phyloP scores from a whole-genome alignment of 1,140 invertebrate genomes.

The Mylabris phalerata region DNA sequence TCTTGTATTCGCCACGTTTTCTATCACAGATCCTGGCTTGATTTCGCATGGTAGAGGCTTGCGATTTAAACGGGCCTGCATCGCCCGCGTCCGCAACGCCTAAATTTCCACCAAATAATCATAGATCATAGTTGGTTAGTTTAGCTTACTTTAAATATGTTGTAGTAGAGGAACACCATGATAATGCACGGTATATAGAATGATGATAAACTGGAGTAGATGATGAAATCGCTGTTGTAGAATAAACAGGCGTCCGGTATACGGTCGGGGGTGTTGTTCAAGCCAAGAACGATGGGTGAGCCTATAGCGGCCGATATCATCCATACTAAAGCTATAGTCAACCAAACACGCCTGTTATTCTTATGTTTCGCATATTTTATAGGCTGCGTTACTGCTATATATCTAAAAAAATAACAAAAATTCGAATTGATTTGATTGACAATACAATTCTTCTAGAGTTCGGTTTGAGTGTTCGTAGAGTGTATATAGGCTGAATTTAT shows the following conservation, averaged over 20 bases:
- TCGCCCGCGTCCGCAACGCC: conserved; percentile 75
- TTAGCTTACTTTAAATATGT: conserved; percentile 87
- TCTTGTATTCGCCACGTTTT: conserved; percentile 77
- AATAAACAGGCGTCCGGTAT: conserved; percentile 81
- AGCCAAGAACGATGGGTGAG: conserved; percentile 92
- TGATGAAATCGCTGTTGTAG: conserved; percentile 97
- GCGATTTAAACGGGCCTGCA: conserved; percentile 66
- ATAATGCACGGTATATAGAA: conserved; percentile 99
- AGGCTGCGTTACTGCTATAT: conserved; percentile 97
- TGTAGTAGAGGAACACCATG: conserved; percentile 98
- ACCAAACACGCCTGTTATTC: conserved; percentile 88
- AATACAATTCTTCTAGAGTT: too few relatives aligned
- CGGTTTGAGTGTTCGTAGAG: too few relatives aligned
- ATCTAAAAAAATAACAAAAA: conserved; percentile 57
- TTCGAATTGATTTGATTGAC: too few relatives aligned
- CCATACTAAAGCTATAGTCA: conserved; percentile 96
- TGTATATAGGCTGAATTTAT: too few relatives aligned
- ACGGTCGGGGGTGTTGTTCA: conserved; percentile 82
- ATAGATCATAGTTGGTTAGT: too few relatives aligned
- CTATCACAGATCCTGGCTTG: conserved; percentile 76
- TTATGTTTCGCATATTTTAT: conserved; percentile 99
- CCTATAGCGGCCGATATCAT: conserved; percentile 92
- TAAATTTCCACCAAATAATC: conserved; percentile 26
- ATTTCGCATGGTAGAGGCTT: conserved; percentile 66
- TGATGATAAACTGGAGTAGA: conserved; percentile 94